Base-by-base conservation (phyloP, 2,797 vertebrate genomes). In the Pelochelys cantorii region DNA sequence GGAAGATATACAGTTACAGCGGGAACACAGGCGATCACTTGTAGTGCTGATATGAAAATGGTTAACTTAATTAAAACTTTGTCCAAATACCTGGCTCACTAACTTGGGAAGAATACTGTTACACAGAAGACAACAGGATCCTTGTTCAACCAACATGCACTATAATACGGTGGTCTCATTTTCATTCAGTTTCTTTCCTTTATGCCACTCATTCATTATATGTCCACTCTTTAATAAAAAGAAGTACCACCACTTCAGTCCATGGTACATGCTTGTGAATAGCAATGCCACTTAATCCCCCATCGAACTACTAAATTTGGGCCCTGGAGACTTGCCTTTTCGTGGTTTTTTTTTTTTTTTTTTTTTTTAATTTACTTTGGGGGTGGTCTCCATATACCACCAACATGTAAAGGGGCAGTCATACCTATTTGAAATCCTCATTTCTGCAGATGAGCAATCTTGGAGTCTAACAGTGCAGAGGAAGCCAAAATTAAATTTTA, bases 41-140 rank as follows among this genome's bases (percentile, higher is more conserved):
- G 91, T 94, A 55, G 54, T 59, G 89, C 86, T 22, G 92, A 95
- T 91, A 93, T 93, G 95, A 85, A 94, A 96, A 81, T 31, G 11
- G 96, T 90, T 96, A 94, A 92, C 95, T 98, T 97, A 97, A 97
- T 98, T 97, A 97, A 96, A 98, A 91, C 95, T 92, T 94, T 95
- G 96, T 95, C 85, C 82, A 2, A 82, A 89, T 96, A 96, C 94
- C 94, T 92, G 94, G 68, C 60, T 83, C 86, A 79, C 71, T 93
- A 83, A 78, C 94, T 96, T 85, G 81, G 25, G 96, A 91, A 88
- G 97, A 88, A 5, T 96, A 83, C 60, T 86, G 88, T 96, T 96
- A 94, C 95, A 68, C 0, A 0, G 68, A 60, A 88, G 94, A 98
- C 97, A 98, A 97, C 92, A 85, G 96, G 62, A 93, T 90, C 95